Base-by-base conservation (phyloP, 2,113 vertebrate genomes). In the Parus major region DNA sequence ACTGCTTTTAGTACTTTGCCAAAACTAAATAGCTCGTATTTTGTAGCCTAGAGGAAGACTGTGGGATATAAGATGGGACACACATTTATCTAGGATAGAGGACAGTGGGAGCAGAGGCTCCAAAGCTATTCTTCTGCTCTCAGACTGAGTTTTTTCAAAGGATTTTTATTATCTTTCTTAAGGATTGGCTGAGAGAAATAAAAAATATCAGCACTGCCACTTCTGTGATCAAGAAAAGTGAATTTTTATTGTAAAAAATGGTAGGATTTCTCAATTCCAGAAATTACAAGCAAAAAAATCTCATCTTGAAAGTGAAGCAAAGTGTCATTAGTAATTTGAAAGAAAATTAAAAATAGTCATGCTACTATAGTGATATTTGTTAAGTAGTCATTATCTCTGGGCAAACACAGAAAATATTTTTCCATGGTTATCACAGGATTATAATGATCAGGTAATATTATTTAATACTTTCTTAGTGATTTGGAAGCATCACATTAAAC, bases 371-470 rank as follows among this genome's bases (percentile, higher is more conserved):
- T 75, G 90, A 93, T 93, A 68, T 78, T 75, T 88, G 42, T 75
- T 83, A 90, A 93, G 69, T 88, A 82, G 64, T 83, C 70, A 78
- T 95, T 93, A 64, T 60, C 41, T 83, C 80, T 88, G 39, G 36
- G 72, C 9, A 69, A 91, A 69, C 16, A 65, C 12, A 64, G 66
- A 59, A 88, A 88, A 72, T 68, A 82, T 78, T 83, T 83, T 92
- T 92, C 60, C 33, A 27, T 71, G 44, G 64, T 68, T 95, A 41
- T 79, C 72, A 52, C 49, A 68, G 27, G 41, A 78, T 71, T 86
- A 81, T n/a, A 92, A 56, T 93, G 76, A 91, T 92, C 50, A 83
- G 64, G 56, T 94, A 88, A 86, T 88, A 78, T 70, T 92, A 89
- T 90, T 94, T 93, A 80, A 81, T 35, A 77, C 70, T 94, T 90